Evolutionary conservation across 2,888 invertebrate genomes (phyloP), one percentile per base, ranked within the genome.

Genomic region (Zygaena filipendulae): DNA sequence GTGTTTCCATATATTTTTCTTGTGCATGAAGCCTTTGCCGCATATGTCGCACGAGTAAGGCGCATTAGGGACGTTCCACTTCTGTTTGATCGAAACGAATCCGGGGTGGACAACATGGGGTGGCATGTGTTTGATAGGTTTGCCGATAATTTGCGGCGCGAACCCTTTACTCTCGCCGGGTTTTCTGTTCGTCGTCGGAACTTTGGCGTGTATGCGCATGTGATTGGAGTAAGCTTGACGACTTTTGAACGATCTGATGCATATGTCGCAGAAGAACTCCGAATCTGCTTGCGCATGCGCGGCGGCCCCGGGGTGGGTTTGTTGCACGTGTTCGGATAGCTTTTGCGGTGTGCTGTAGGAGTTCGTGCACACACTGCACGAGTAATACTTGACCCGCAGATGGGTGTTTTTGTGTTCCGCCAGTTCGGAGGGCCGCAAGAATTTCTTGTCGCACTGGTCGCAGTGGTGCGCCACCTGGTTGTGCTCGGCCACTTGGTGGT

Each of bases 401-500:
- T 88, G 87, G 3, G 84, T 81, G 45, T 84, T 86, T 35, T 85
- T 82, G 46, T 88, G 88, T 45, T 87, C 86, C 0, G 83, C 82
- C 2, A 87, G 62, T 39, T 87, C 86, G 0, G 75, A 71, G 12
- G 83, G 81, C 3, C 84, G 79, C 25, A 81, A 55, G 55, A 87
- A 87, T 27, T 82, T 79, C 49, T 84, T 82, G 9, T 83, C 83
- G 42, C 87, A 88, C 25, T 87, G 83, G 8, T 82, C 81, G 34
- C 87, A 87, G 29, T 80, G 79, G 41, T 81, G 80, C 2, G 80
- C 75, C 11, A 74, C 59, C 50, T 80, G 74, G 33, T 80, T 71
- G 40, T 84, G 84, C 38, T 75, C 81, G 4, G 80, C 80, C 19
- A 81, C 80, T 47, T 82, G 80, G 43, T 85, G 85, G 36, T 80